These are phyloP conservation scores for Argyrosomus regius DNA, from an alignment of 2,797 vertebrate species.

Conservation along the genomic window DNA sequence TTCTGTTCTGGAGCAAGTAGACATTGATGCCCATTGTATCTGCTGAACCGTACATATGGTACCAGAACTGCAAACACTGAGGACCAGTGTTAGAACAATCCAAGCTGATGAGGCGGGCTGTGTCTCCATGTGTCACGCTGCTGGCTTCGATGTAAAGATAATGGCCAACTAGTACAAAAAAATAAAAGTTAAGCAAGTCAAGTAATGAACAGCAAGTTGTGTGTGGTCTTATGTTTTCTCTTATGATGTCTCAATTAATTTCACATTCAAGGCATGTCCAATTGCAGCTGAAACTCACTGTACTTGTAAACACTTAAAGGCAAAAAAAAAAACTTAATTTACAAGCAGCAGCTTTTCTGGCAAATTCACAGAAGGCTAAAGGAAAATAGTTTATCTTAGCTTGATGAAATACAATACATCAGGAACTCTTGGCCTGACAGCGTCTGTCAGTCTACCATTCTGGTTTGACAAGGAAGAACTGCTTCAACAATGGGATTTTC, in stretches of 20 bases:
- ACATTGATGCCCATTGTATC: slow-evolving; percentile 83
- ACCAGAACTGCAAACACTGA: slow-evolving; percentile 87
- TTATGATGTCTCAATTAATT: not conserved
- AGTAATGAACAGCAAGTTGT: not conserved
- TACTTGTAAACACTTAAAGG: not conserved
- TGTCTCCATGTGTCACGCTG: slow-evolving; percentile 70
- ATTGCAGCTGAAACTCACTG: no score
- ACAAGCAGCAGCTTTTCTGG: not conserved
- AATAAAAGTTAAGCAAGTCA: not conserved
- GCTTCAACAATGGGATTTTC: not conserved
- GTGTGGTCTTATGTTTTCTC: not conserved
- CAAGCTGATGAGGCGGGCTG: slow-evolving; percentile 79
- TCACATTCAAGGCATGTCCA: not conserved
- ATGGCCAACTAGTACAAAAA: slow-evolving; percentile 65
- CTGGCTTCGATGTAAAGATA: slow-evolving; percentile 83
- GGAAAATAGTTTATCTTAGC: not conserved
- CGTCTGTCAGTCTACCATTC: not conserved
- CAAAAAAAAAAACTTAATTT: not conserved
- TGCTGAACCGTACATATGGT: slow-evolving; percentile 84
- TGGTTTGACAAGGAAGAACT: slow-evolving; percentile 5
- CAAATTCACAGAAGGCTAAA: not conserved
- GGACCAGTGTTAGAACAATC: slow-evolving; percentile 74
- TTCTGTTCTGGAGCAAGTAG: slow-evolving; percentile 73
- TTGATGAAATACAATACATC: not conserved
- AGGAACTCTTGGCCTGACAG: not conserved